phyloP scores from a whole-genome alignment of 2,888 invertebrate species.

The Dasypolia templi region DNA sequence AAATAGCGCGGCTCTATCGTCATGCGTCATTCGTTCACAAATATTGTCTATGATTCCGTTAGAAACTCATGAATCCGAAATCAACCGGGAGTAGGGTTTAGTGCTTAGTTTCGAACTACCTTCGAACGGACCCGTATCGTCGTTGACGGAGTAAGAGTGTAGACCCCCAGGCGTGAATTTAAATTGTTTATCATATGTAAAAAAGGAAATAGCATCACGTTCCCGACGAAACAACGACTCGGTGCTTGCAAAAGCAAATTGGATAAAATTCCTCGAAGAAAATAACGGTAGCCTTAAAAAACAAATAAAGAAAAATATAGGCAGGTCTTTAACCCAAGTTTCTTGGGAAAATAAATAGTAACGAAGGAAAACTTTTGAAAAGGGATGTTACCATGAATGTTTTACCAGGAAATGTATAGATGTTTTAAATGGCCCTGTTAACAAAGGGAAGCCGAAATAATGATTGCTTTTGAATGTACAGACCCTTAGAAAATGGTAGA shows the following conservation, averaged over 20 bases:
- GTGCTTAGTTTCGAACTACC: too few species aligned
- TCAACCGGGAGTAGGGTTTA: too few species aligned
- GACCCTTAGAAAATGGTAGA: background rate
- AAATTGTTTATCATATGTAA: too few species aligned
- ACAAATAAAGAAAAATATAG: constrained; percentile 29
- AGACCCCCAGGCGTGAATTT: too few species aligned
- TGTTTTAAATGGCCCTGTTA: background rate
- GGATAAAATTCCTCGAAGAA: constrained; percentile 53
- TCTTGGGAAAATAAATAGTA: background rate
- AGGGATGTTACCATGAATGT: background rate
- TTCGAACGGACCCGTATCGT: too few species aligned
- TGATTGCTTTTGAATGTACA: too few species aligned
- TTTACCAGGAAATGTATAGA: background rate
- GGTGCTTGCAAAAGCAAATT: constrained; percentile 41
- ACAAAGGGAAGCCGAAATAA: background rate
- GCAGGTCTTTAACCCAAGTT: constrained; percentile 1
- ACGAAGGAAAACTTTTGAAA: constrained; percentile 11
- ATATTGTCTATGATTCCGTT: too few species aligned
- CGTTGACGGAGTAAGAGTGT: too few species aligned
- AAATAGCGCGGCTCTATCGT: too few species aligned
- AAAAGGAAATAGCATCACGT: constrained; percentile 46
- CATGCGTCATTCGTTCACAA: too few species aligned
- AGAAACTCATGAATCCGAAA: too few species aligned
- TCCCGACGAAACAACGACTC: constrained; percentile 29
- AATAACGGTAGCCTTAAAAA: constrained; percentile 31